These are phyloP conservation scores for Osmoderma eremita DNA, from an alignment of 2,888 invertebrate species.

Conservation along the genomic window DNA sequence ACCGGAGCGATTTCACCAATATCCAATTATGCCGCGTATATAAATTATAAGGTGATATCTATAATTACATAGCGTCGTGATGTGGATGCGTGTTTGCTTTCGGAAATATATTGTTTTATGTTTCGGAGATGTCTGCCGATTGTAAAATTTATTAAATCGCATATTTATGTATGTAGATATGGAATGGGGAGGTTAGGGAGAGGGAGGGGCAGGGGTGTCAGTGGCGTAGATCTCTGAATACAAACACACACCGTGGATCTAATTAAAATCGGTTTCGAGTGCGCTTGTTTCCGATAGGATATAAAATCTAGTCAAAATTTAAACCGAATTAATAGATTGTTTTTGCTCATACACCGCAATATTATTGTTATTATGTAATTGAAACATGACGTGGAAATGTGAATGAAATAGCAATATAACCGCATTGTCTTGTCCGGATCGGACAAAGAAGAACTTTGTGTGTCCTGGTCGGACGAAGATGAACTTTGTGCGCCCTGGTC, in stretches of 20 bases:
- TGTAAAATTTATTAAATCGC: constrained; percentile 36
- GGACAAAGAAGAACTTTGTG: too few species aligned
- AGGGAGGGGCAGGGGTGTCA: too few species aligned
- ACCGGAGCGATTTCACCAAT: constrained; percentile 38
- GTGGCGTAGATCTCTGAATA: background rate
- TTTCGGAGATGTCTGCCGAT: constrained; percentile 16
- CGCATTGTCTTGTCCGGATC: too few species aligned
- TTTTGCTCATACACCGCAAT: too few species aligned
- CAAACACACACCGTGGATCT: background rate
- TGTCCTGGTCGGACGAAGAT: too few species aligned
- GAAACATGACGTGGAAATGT: too few species aligned
- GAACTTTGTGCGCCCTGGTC: too few species aligned
- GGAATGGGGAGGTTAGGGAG: background rate
- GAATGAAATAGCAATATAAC: too few species aligned
- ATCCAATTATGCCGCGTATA: constrained; percentile 41
- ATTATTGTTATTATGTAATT: too few species aligned
- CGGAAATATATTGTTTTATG: constrained; percentile 36
- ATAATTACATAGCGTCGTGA: constrained; percentile 38
- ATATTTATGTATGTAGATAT: constrained; percentile 15
- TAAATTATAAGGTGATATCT: constrained; percentile 43
- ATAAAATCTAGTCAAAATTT: too few species aligned
- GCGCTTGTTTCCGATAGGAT: background rate
- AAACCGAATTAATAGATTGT: too few species aligned
- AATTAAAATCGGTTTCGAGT: constrained; percentile 5
- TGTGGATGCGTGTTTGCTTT: constrained; percentile 34